Evolutionary conservation across 2,888 invertebrate species (phyloP), one percentile per base, ranked within the genome.

Genomic region (Pelosia muscerda): DNA sequence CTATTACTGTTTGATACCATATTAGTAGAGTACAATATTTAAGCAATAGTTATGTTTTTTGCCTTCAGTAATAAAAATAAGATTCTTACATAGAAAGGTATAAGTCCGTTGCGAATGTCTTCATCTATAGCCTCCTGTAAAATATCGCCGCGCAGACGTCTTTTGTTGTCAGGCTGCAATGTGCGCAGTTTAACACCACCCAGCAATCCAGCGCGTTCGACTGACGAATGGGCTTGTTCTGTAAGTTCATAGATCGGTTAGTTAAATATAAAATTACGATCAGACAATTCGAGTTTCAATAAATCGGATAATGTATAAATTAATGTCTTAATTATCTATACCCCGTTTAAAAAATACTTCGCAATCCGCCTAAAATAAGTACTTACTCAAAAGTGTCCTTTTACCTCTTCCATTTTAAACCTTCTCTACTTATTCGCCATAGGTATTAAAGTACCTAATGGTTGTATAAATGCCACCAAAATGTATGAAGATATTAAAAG

Each of bases 171-270:
- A 0, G 97, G 96, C 42, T 96, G 95, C 63, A 99, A 93, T 0
- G 96, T 95, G 23, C 97, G 96, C 82, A 99, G 95, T 82, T 96
- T 96, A 4, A 99, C 96, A n/a, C 98, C 98, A 1, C 98, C 98
- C 69, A 99, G 90, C 56, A 99, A 96, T 0, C 98, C 98, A 28
- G 98, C 99, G 42, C 98, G 96, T 92, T 99, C 99, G 6, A 99
- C 98, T 0, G 98, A 98, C 0, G 98, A 98, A 92, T 99, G 99
- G 0, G 98, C 97, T 96, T 98, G 97, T 77, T 96, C 97, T 97
- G 88, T 34, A 82, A 86, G 64, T 54, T n/a, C 11, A 70, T 28
- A 25, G 3, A 28, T 19, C 9, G 31, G 15, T 9, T 28, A n/a
- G 19, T 26, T 57, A 57, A 13, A 55, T 22, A 11, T 25, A 23